These are phyloP conservation scores for Tinea semifulvella DNA, from an alignment of 2,888 invertebrate species.

Conservation along the genomic window DNA sequence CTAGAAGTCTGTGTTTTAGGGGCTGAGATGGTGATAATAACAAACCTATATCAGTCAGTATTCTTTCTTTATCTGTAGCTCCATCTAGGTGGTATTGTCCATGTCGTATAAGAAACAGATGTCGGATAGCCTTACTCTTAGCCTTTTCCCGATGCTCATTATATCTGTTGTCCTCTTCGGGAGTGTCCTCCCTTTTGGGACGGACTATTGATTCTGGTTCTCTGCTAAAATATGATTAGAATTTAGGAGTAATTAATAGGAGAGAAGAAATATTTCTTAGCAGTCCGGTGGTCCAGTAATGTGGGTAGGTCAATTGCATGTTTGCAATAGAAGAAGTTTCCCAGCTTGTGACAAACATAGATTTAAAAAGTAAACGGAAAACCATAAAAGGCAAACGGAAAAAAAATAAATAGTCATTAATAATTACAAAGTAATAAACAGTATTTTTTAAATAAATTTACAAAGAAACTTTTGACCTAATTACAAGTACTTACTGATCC, in stretches of 20 bases:
- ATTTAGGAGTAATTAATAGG: no score
- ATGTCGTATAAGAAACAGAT: conserved; percentile 90
- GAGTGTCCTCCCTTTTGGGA: conserved; percentile 53
- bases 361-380: no score
- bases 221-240: conserved; percentile 70
- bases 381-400: no score
- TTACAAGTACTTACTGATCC: conserved; percentile 75
- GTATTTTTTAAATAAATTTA: no score
- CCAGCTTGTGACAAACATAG: no score
- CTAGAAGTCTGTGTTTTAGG: no score
- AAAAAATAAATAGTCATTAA: neutral
- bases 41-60: conserved; percentile 81
- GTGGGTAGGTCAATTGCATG: no score
- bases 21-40: no score
- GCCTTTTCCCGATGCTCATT: conserved; percentile 73
- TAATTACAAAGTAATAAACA: neutral
- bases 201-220: conserved; percentile 77
- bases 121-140: conserved; percentile 73
- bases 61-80: conserved; percentile 73
- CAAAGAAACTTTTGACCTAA: neutral
- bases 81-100: conserved; percentile 91
- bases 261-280: no score
- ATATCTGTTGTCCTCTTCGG: conserved; percentile 72
- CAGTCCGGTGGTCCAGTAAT: no score
- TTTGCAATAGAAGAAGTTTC: no score